These are phyloP conservation scores for Sylvilagus floridanus DNA, from an alignment of 2,797 vertebrate species.

Conservation along the genomic window DNA sequence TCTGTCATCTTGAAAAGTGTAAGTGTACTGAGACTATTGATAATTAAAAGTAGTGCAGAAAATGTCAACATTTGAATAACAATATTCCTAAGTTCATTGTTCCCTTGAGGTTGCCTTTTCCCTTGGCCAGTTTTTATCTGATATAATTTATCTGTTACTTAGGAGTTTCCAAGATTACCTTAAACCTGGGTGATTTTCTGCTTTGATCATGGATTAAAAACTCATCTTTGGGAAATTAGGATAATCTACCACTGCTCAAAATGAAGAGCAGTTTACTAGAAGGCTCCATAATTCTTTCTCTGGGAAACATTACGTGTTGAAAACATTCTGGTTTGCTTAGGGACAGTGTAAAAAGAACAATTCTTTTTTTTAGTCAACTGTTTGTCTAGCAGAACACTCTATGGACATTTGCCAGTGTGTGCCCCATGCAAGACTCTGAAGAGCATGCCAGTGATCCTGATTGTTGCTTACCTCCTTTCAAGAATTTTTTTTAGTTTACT, in stretches of 20 bases:
- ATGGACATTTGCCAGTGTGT: not conserved
- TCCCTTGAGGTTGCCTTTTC: constrained; percentile 66
- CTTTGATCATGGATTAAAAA: constrained; percentile 75
- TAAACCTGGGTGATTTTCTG: constrained; percentile 79
- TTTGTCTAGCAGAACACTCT: not conserved
- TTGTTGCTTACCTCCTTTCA: not conserved
- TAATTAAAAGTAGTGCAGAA: constrained; percentile 80
- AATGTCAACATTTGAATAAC: constrained; percentile 77
- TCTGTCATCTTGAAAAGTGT: constrained; percentile 59
- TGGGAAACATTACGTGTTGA: constrained; percentile 4
- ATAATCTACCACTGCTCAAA: constrained; percentile 61
- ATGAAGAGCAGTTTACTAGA: constrained; percentile 22
- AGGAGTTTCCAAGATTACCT: constrained; percentile 65
- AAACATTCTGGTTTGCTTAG: constrained; percentile 23
- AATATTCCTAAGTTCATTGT: constrained; percentile 69
- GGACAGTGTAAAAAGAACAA: not conserved
- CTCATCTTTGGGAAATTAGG: constrained; percentile 68
- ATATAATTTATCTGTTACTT: constrained; percentile 66
- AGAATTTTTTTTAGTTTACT: constrained; percentile 13
- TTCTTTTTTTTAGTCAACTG: not conserved
- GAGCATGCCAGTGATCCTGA: not conserved
- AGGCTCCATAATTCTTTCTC: constrained; percentile 37
- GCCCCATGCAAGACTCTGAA: not conserved
- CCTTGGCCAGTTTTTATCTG: constrained; percentile 72
- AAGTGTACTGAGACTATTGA: constrained; percentile 73